phyloP scores from a whole-genome alignment of 2,797 vertebrate species.

The Spinibarbus caldwelli region DNA sequence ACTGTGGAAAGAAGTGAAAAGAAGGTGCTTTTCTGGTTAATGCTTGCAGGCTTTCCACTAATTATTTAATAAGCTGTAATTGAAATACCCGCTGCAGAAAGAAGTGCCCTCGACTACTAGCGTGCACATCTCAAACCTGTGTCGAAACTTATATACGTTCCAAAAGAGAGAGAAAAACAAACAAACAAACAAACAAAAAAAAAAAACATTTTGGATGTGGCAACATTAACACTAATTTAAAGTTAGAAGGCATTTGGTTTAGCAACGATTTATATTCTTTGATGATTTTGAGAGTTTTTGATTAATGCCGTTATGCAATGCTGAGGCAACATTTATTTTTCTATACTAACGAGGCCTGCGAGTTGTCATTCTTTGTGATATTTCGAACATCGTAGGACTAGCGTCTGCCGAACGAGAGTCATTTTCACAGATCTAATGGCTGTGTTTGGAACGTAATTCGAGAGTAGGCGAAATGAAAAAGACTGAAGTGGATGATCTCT shows the following conservation, averaged over 20 bases:
- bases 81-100: slow-evolving; percentile 19
- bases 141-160: neutral
- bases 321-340: slow-evolving; percentile 57
- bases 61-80: slow-evolving; percentile 35
- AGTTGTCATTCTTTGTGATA: slow-evolving; percentile 35
- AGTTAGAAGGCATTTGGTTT: slow-evolving; percentile 2
- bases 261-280: slow-evolving; percentile 12
- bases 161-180: neutral
- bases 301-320: slow-evolving; percentile 53
- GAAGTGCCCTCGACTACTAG: slow-evolving; percentile 24
- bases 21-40: slow-evolving; percentile 48
- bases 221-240: slow-evolving; percentile 15
- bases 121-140: neutral
- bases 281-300: slow-evolving; percentile 33
- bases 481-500: neutral
- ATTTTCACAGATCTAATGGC: neutral
- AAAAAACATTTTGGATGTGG: slow-evolving; percentile 27
- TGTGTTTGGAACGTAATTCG: neutral
- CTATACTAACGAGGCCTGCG: slow-evolving; percentile 41
- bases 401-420: neutral
- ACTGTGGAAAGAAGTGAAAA: slow-evolving; percentile 52
- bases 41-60: slow-evolving; percentile 42
- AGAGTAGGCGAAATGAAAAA: neutral
- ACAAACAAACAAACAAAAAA: no score
- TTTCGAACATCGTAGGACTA: neutral